Base-by-base conservation (phyloP, 2,797 vertebrate species). In the Sternotherus odoratus region DNA sequence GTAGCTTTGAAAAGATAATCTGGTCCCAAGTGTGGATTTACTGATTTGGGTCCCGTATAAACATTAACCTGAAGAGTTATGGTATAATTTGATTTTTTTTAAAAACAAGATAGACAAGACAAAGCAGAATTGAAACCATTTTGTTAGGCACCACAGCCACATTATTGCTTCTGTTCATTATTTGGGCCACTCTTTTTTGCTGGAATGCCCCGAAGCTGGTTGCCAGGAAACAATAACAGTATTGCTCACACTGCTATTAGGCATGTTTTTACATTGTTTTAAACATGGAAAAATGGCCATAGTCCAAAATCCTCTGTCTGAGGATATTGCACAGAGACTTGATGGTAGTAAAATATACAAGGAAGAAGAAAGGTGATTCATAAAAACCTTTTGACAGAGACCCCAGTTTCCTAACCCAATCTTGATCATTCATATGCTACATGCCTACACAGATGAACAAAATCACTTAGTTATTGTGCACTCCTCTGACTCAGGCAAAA, bases 301-400 rank as follows among this genome's bases (percentile, higher is more conserved):
- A 30, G 83, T 86, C 87, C 91, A 90, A 92, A 74, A 53, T 83
- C 90, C 10, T 1, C 56, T 80, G 46, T 46, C 36, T 60, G 28
- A 86, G 60, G 39, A 69, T 8, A 83, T 5, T n/a, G 72, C 39
- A 16, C 78, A 39, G 92, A 93, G 36, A 33, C 24, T 89, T 85
- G 48, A 36, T 82, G 80, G 49, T 85, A 90, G 15, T 91, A 48
- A 89, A 86, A 94, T 78, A 85, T 72, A 74, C 48, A 85, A 83
- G 48, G 39, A 80, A 77, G 30, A 91, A 74, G 85, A 96, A 96
- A 93, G 8, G 13, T 88, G 53, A 89, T 92, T 97, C 72, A 89
- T 93, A 88, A 88, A 53, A 95, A 89, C 69, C 69, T 94, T 39
- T 88, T 97, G 87, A 92, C 56, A 94, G 83, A 93, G 48, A 91